Conservation (phyloP, 2,888 invertebrate species). For the Mechanitis mazaeus region DNA sequence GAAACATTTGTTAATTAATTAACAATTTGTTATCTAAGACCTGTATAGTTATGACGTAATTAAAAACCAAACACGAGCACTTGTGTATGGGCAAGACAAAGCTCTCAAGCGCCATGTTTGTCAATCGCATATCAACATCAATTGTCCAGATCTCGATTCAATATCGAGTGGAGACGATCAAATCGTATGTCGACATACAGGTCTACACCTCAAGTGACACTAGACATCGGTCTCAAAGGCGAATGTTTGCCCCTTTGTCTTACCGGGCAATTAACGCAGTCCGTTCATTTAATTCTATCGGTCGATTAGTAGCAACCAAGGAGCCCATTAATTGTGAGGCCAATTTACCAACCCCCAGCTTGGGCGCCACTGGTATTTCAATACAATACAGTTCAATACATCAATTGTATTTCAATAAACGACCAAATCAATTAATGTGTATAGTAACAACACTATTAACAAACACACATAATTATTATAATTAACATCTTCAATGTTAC, state of each 20-base stretch:
- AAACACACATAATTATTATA: not conserved
- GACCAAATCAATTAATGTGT: constrained; percentile 3
- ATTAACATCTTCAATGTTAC: not conserved
- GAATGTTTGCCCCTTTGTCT: constrained; percentile 76
- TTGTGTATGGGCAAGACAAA: constrained; percentile 8
- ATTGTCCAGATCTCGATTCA: constrained; percentile 33
- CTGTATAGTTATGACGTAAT: not conserved
- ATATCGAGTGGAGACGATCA: constrained; percentile 42
- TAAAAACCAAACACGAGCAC: constrained; percentile 11
- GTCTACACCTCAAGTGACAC: constrained; percentile 69
- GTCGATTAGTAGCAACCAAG: constrained; percentile 72
- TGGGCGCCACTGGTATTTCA: constrained; percentile 40
- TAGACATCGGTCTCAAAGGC: constrained; percentile 69
- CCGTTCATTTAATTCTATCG: constrained; percentile 77
- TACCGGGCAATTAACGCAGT: constrained; percentile 73
- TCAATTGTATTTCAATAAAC: constrained; percentile 12
- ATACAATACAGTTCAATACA: constrained; percentile 18
- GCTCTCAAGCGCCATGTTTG: constrained; percentile 20
- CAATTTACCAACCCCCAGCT: constrained; percentile 60
- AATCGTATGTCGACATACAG: constrained; percentile 46
- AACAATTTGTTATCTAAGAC: too few species aligned
- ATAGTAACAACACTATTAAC: not conserved
- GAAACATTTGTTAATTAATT: too few species aligned
- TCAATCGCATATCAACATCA: constrained; percentile 28
- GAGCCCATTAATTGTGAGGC: constrained; percentile 69